Evolutionary conservation across 2,113 vertebrate genomes (phyloP).

Genomic region (Willisornis vidua): DNA sequence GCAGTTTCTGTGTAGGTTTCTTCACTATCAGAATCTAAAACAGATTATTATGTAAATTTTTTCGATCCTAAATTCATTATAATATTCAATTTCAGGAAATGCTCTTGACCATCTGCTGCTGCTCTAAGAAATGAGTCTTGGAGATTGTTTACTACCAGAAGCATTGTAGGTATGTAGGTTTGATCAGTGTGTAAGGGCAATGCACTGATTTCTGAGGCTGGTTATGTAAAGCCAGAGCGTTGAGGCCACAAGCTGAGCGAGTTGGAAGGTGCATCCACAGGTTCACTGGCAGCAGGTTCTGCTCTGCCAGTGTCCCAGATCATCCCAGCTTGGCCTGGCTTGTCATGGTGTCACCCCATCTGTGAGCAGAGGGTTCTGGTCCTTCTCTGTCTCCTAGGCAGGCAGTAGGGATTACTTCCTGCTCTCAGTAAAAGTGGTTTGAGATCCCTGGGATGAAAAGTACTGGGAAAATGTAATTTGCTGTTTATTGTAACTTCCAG

Average conservation of each 20-base stretch:
- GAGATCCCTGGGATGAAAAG: not conserved
- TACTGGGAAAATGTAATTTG: fast-evolving
- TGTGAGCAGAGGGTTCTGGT: fast-evolving
- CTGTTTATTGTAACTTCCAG: not conserved
- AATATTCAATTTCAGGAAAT: constrained; percentile 67
- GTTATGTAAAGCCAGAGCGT: not conserved
- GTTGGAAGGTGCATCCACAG: not conserved
- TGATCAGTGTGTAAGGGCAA: not conserved
- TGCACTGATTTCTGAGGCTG: not conserved
- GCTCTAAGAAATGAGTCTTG: constrained; percentile 44
- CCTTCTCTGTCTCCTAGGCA: fast-evolving
- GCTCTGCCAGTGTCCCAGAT: not conserved
- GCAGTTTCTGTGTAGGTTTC: constrained; percentile 37
- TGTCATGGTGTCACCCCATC: fast-evolving
- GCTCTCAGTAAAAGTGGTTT: fast-evolving
- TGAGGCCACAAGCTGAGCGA: fast-evolving
- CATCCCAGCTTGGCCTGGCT: fast-evolving
- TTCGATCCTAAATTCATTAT: constrained; percentile 50
- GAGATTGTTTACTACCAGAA: constrained; percentile 52
- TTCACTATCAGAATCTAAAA: constrained; percentile 27
- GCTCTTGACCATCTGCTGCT: constrained; percentile 69
- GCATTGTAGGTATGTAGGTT: not conserved
- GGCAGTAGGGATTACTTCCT: fast-evolving
- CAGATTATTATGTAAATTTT: constrained; percentile 70
- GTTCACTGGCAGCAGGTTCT: not conserved